phyloP scores from a whole-genome alignment of 2,113 vertebrate genomes.

The Rhea americana region DNA sequence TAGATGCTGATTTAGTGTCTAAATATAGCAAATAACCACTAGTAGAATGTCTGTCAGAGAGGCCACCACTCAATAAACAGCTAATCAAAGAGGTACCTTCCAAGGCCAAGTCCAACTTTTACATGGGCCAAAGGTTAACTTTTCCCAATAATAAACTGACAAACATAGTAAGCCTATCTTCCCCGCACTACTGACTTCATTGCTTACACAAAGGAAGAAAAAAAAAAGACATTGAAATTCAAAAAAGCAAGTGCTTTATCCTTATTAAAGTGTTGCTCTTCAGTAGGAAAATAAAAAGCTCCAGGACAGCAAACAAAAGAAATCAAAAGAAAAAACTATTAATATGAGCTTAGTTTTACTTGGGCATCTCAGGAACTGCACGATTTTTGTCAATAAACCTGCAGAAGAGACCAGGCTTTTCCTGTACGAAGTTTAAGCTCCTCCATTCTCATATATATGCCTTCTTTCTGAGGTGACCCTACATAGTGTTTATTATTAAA shows the following conservation, averaged over 20 bases:
- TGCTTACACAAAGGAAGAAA: fast-evolving
- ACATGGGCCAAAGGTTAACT: background rate
- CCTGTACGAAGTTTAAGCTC: background rate
- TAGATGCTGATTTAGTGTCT: slow-evolving; percentile 5
- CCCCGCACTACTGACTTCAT: background rate
- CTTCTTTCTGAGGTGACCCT: background rate
- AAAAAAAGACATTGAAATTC: background rate
- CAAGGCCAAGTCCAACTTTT: background rate
- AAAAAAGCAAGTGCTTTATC: background rate
- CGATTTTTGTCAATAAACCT: background rate
- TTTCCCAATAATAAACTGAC: background rate
- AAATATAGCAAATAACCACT: background rate
- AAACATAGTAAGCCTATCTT: background rate
- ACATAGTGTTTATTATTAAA: background rate
- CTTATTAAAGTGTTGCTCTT: background rate
- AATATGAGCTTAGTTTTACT: background rate
- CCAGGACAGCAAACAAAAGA: background rate
- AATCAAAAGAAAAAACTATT: background rate
- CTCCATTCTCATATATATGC: background rate
- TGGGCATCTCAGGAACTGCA: background rate
- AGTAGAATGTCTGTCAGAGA: background rate
- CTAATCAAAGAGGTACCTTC: background rate
- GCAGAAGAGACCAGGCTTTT: background rate
- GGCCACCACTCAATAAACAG: background rate
- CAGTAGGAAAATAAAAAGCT: background rate